phyloP scores from a whole-genome alignment of 2,888 invertebrate species.

The Panorpa germanica region DNA sequence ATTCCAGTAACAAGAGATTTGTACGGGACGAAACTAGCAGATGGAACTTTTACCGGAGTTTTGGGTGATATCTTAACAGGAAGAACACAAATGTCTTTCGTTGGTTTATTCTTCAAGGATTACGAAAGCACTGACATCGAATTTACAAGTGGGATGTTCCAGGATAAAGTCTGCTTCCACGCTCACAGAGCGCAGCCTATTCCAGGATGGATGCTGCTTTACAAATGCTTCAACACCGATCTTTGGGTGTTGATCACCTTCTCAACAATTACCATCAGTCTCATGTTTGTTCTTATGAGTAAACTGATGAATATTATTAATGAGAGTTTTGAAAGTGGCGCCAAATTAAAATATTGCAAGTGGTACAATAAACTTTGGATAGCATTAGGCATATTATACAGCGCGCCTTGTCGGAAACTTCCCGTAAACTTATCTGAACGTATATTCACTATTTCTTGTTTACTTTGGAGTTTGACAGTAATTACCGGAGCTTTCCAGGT shows the following conservation, averaged over 20 bases:
- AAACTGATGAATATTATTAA: too few relatives aligned
- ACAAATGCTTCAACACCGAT: too few relatives aligned
- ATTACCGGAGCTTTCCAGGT: conserved; percentile 13
- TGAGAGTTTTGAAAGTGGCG: too few relatives aligned
- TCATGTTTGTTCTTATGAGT: too few relatives aligned
- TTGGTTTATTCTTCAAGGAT: conserved; percentile 13
- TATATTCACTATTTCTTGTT: conserved; percentile 11
- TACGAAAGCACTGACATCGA: conserved; percentile 12
- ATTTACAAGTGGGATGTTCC: conserved; percentile 11
- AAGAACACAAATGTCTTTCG: conserved; percentile 11
- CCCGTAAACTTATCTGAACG: too few relatives aligned
- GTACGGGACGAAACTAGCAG: too few relatives aligned
- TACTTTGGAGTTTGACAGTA: conserved; percentile 12
- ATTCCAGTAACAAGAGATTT: too few relatives aligned
- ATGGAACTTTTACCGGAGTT: conserved; percentile 12
- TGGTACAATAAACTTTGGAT: too few relatives aligned
- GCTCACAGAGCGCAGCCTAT: conserved; percentile 11
- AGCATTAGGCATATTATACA: conserved; percentile 12
- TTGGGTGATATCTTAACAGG: conserved; percentile 12
- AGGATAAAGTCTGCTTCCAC: conserved; percentile 13
- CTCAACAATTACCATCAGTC: too few relatives aligned
- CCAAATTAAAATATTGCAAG: too few relatives aligned
- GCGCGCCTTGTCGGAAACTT: conserved; percentile 10
- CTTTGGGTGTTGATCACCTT: too few relatives aligned
- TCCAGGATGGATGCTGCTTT: too few relatives aligned